Conservation (phyloP, 2,113 vertebrate species). For the Sinocyclocheilus grahami region DNA sequence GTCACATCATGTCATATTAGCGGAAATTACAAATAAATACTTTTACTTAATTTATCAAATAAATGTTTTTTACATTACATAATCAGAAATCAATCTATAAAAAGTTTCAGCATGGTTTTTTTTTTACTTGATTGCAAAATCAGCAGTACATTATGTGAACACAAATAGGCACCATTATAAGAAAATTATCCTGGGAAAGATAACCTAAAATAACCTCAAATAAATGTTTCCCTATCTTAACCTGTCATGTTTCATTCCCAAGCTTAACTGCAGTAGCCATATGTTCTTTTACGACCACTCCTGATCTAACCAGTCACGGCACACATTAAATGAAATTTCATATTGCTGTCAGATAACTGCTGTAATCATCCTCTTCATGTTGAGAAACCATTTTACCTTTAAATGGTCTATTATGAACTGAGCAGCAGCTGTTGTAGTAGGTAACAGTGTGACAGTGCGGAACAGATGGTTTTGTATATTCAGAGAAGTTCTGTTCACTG, state of each 20-base stretch:
- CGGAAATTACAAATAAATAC: not conserved
- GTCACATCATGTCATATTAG: not conserved
- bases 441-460: not conserved
- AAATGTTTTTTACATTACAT: no score
- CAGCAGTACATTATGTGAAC: not conserved
- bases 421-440: not conserved
- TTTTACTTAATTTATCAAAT: not conserved
- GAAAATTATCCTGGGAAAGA: not conserved
- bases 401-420: conserved; percentile 23
- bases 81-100: no score
- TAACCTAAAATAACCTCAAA: not conserved
- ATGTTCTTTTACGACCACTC: not conserved
- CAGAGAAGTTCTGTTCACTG: conserved; percentile 11
- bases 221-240: not conserved
- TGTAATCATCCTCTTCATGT: conserved; percentile 17
- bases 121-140: not conserved
- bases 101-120: not conserved
- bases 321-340: not conserved
- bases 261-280: not conserved
- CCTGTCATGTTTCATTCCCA: not conserved
- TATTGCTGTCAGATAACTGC: not conserved
- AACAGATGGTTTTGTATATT: conserved; percentile 55
- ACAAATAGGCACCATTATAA: not conserved
- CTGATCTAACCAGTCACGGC: not conserved
- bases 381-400: not conserved